A percentile compares a stretch with the other conserved stretches of the same genome.
phyloP scores from a whole-genome alignment of 2,113 vertebrate species.

The Pungitius pungitius region DNA sequence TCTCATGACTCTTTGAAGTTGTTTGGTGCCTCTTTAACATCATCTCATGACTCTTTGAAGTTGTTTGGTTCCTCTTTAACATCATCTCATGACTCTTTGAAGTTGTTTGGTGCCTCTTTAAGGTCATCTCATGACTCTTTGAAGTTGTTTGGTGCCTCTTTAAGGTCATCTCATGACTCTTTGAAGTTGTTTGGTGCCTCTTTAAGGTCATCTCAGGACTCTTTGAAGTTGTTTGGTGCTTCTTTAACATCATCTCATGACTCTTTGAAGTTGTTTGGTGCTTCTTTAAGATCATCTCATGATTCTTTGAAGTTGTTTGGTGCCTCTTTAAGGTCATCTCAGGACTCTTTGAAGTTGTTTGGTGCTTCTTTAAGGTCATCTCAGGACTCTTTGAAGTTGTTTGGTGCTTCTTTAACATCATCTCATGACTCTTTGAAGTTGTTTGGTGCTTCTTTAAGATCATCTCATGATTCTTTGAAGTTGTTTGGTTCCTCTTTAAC shows the following conservation, averaged over 20 bases:
- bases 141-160: background rate
- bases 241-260: background rate
- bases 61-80: background rate
- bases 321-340: background rate
- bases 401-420: background rate
- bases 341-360: background rate
- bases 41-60: background rate
- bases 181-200: background rate
- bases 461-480: background rate
- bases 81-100: background rate
- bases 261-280: background rate
- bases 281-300: background rate
- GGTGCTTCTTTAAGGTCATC: background rate
- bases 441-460: background rate
- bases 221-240: background rate
- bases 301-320: background rate
- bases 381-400: no score
- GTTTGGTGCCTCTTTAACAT: no score
- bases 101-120: background rate
- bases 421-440: background rate
- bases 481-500: background rate
- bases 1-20: no score
- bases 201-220: no score
- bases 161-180: fast-evolving
- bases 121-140: background rate